Base-by-base conservation (phyloP, 2,888 invertebrate species). In the Meta bourneti region DNA sequence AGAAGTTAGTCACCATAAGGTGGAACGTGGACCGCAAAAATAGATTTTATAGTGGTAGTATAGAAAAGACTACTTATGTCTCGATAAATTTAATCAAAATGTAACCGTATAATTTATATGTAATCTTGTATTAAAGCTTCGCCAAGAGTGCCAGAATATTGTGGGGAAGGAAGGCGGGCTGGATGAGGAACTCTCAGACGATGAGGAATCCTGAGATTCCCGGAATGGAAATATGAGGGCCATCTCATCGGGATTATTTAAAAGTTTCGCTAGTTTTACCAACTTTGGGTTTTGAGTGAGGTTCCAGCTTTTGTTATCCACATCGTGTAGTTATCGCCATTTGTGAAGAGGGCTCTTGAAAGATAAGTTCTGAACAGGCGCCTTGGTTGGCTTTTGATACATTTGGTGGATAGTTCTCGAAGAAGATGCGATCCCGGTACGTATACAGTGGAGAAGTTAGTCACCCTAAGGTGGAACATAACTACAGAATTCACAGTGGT, bases 71-170 rank as follows among this genome's bases (percentile, higher is more conserved):
- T 34, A 34, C 34, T 34, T 4, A 34, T 34, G 34, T 34, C 4
- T 34, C 34, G 34, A 34, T 34, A 34, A 34, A 34, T 34, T 34
- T 34, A 34, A 34, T 34, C 34, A 34, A 34, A 34, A 34, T 34
- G 34, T 34, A 4, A 34, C 1, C 4, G 4, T 34, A 2, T 34
- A 13, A 54, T 78, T 86, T 81, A 77, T 91, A 51, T 75, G 77
- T 81, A 82, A 91, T 77, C 80, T 86, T 61, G 85, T 69, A 90
- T 84, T 75, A 84, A 74, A 82, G 72, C 61, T 82, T 81, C 48
- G 9, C 48, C 49, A 8, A 7, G 72, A 82, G 72, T 82, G 71
- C 34, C 4, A 9, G 61, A 61, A 9, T 11, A 4, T 61, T 61
- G 61, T 9, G 61, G 5, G 13, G 13, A 5, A 8, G 7, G 61